Percentiles rank a stretch among this genome's conserved stretches.
Conservation (phyloP, 2,113 vertebrate genomes). For the Notarius quadriscutis region DNA sequence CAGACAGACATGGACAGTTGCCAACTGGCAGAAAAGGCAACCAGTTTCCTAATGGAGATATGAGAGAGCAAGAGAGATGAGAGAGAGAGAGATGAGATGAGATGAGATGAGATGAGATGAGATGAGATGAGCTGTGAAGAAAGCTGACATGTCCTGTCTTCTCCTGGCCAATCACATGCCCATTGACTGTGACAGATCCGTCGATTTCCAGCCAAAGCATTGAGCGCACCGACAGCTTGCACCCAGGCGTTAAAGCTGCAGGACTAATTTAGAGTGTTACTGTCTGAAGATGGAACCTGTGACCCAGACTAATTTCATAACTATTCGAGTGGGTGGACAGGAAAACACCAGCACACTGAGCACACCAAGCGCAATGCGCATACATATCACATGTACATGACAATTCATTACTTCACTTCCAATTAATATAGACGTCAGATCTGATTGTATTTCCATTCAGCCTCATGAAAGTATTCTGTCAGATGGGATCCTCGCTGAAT, state of each 20-base stretch:
- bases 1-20: not conserved
- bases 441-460: slow-evolving; percentile 39
- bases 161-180: slow-evolving; percentile 47
- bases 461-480: slow-evolving; percentile 1
- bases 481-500: slow-evolving; percentile 20
- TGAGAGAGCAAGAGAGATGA: slow-evolving; percentile 13
- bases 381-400: not conserved
- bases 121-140: not conserved
- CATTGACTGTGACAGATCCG: slow-evolving; percentile 17
- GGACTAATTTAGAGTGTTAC: not conserved
- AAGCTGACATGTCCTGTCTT: slow-evolving; percentile 61
- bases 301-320: slow-evolving; percentile 21
- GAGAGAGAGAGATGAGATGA: no score
- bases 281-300: slow-evolving; percentile 22
- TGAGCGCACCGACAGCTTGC: not conserved
- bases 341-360: not conserved
- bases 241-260: slow-evolving; percentile 10
- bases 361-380: not conserved
- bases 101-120: not conserved
- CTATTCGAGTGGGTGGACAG: not conserved
- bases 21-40: not conserved
- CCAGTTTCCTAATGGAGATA: slow-evolving; percentile 44
- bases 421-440: not conserved
- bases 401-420: not conserved
- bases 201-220: slow-evolving; percentile 3